Conservation (phyloP, 2,888 invertebrate species). For the Cenopis cana region DNA sequence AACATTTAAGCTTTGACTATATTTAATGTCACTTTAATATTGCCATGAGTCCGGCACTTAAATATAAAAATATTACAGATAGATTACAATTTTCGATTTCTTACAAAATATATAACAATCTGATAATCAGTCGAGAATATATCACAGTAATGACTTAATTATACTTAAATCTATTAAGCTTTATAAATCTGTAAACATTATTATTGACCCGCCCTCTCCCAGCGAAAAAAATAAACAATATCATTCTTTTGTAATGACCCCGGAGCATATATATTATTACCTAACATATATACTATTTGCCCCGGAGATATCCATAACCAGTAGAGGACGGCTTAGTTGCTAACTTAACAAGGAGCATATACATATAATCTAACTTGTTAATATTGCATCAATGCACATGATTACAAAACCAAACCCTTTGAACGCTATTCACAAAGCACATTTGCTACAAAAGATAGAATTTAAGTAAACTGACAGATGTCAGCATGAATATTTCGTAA, state of each 20-base stretch:
- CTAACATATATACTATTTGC: no score
- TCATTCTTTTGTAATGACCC: no score
- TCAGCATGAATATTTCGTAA: no score
- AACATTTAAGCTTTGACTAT: conserved; percentile 10
- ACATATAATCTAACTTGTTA: no score
- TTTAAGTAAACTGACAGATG: no score
- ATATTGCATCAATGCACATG: conserved; percentile 4
- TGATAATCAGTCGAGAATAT: conserved; percentile 71
- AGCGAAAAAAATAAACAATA: no score
- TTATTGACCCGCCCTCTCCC: no score
- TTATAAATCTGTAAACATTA: conserved; percentile 13
- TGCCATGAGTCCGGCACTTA: conserved; percentile 13
- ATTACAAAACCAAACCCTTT: not conserved
- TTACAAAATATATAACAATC: conserved; percentile 67
- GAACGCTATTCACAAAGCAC: not conserved
- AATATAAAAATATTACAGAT: conserved; percentile 25
- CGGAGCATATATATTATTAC: no score
- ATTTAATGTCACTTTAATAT: conserved; percentile 21
- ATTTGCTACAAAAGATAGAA: no score
- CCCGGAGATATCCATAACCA: no score
- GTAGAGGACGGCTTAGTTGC: no score
- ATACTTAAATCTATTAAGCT: conserved; percentile 15
- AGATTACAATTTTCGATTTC: conserved; percentile 40
- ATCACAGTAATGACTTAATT: conserved; percentile 69
- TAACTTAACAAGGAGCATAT: no score